Evolutionary conservation across 2,797 vertebrate species (phyloP).

Genomic region (Gouania willdenowi): DNA sequence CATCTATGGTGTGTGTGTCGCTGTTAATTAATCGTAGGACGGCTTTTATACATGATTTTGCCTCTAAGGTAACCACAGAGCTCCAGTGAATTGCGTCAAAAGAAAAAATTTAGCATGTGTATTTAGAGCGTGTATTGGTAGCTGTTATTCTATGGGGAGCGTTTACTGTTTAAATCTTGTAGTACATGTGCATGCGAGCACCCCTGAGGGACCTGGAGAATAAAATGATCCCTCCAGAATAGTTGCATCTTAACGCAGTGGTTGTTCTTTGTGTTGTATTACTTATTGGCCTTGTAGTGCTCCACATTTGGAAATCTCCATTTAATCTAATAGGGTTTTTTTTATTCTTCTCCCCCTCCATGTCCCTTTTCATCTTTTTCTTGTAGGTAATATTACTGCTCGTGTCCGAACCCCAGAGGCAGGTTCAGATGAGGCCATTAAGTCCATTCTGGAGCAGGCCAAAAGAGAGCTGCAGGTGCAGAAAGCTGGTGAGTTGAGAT

Average conservation of each 20-base stretch:
- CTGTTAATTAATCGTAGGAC: constrained; percentile 44
- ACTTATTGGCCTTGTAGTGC: constrained; percentile 10
- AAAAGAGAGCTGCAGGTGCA: constrained; percentile 96
- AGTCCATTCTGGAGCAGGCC: constrained; percentile 94
- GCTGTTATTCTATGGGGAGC: constrained; percentile 60
- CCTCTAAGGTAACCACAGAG: constrained; percentile 49
- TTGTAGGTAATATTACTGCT: constrained; percentile 90
- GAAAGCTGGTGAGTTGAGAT: constrained; percentile 82
- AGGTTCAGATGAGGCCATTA: constrained; percentile 94
- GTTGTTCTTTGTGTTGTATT: constrained; percentile 52
- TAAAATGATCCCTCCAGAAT: constrained; percentile 33
- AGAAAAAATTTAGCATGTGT: constrained; percentile 65
- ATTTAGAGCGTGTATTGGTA: constrained; percentile 66
- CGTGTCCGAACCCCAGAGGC: constrained; percentile 89
- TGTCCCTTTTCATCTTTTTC: constrained; percentile 20
- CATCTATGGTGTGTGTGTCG: constrained; percentile 53
- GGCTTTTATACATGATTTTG: constrained; percentile 43
- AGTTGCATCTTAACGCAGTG: constrained; percentile 41
- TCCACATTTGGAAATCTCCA: constrained; percentile 16
- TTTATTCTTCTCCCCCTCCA: constrained; percentile 35
- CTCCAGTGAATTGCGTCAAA: constrained; percentile 63
- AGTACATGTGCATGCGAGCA: constrained; percentile 63
- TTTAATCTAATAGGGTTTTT: constrained; percentile 27
- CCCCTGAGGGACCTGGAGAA: constrained; percentile 43
- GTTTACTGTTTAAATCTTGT: constrained; percentile 46